phyloP scores from a whole-genome alignment of 2,113 vertebrate species.

The Sialia sialis region DNA sequence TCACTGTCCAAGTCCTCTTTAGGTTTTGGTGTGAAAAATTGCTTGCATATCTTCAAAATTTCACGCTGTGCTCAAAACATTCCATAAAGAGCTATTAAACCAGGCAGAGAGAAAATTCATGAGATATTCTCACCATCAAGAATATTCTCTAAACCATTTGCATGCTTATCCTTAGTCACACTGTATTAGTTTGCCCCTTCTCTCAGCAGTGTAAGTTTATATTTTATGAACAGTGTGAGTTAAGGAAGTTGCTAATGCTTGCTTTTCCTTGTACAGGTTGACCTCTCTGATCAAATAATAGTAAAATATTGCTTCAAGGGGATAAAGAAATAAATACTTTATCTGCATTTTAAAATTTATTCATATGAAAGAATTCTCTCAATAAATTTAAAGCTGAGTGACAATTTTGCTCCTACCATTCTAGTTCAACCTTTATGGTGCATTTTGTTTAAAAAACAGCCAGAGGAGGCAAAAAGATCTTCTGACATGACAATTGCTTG shows the following conservation, averaged over 20 bases:
- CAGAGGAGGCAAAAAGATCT: background rate
- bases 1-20: background rate
- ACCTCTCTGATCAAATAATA: background rate
- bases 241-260: background rate
- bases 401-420: background rate
- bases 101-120: background rate
- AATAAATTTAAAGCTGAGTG: background rate
- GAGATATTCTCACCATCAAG: background rate
- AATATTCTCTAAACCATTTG: background rate
- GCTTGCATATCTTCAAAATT: background rate
- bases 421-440: background rate
- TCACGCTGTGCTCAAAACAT: background rate
- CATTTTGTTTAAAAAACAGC: constrained; percentile 7
- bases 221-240: constrained; percentile 2
- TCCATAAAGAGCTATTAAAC: constrained; percentile 1
- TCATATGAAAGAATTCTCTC: background rate
- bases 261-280: background rate
- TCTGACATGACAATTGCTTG: background rate
- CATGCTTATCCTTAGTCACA: background rate
- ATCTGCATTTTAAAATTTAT: background rate
- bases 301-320: background rate
- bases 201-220: background rate
- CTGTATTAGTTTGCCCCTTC: background rate
- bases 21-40: background rate
- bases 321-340: background rate